Evolutionary conservation across 2,888 invertebrate species (phyloP).

Genomic region (Sesamia inferens): DNA sequence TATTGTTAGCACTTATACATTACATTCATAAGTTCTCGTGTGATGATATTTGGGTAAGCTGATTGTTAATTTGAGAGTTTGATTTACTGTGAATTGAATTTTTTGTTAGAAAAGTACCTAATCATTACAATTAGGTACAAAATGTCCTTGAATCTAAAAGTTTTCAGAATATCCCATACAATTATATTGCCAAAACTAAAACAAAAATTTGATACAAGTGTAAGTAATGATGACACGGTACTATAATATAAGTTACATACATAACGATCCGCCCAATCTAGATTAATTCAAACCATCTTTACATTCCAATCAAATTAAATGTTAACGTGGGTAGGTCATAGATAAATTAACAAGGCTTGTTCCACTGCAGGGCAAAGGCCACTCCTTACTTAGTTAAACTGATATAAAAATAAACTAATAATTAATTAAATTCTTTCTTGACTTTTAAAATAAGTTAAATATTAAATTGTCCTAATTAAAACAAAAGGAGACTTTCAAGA

Average conservation of each 20-base stretch:
- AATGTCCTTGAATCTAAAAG: background rate
- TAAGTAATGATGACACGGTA: background rate
- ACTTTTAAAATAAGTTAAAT: conserved; percentile 26
- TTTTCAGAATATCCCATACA: background rate
- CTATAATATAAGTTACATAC: background rate
- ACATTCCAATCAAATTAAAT: background rate
- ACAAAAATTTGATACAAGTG: background rate
- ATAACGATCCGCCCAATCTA: background rate
- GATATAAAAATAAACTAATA: background rate
- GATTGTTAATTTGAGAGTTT: conserved; percentile 11
- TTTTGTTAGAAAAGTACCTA: conserved; percentile 1
- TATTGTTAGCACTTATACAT: background rate
- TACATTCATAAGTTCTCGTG: conserved; percentile 7
- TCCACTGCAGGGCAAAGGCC: background rate
- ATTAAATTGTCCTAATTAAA: background rate
- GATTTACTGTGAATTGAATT: background rate
- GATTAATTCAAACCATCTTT: background rate
- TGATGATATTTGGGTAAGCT: conserved; percentile 1
- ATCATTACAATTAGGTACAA: background rate
- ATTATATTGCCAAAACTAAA: background rate
- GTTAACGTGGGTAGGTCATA: background rate
- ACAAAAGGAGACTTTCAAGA: conserved; percentile 18
- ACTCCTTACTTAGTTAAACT: background rate
- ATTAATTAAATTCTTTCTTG: conserved; percentile 3
- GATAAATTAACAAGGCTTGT: background rate